Conservation (phyloP, 35 echinoderm and acorn worm genomes). For the Eucidaris tribuloides region DNA sequence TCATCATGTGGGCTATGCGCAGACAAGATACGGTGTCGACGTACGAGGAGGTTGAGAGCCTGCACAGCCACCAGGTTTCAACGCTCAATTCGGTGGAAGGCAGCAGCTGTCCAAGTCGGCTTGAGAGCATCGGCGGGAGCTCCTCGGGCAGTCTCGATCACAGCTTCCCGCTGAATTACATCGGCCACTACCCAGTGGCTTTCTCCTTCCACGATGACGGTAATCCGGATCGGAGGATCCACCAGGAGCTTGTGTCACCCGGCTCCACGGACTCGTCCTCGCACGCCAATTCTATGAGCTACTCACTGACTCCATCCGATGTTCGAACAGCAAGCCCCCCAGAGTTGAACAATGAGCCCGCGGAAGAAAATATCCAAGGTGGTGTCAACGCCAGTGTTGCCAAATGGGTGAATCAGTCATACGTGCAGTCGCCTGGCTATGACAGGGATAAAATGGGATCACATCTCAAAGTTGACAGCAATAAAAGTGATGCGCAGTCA, state of each 20-base stretch:
- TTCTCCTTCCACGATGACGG: slow-evolving; percentile 6
- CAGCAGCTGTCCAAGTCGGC: slow-evolving; percentile 63
- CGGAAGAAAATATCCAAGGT: neutral
- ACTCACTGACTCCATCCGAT: neutral
- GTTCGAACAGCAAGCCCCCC: slow-evolving; percentile 1
- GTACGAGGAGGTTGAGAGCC: slow-evolving; percentile 62
- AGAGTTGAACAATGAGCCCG: neutral
- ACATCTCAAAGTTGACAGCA: neutral
- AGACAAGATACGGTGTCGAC: slow-evolving; percentile 57
- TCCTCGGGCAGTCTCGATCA: slow-evolving; percentile 45
- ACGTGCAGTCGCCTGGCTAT: neutral
- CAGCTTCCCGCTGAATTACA: neutral
- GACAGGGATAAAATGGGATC: neutral
- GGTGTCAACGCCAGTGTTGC: slow-evolving; percentile 46
- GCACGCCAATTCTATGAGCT: neutral
- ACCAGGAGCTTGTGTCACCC: neutral
- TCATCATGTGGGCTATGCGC: slow-evolving; percentile 55
- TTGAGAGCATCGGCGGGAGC: slow-evolving; percentile 64
- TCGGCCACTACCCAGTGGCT: neutral
- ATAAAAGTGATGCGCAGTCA: neutral
- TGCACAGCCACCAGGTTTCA: slow-evolving; percentile 66
- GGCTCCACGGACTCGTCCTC: slow-evolving; percentile 17
- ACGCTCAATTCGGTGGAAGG: slow-evolving; percentile 49
- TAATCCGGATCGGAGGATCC: neutral
- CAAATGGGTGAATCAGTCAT: slow-evolving; percentile 62